Base-by-base conservation (phyloP, 2,113 vertebrate species). In the Paradisaea rubra region DNA sequence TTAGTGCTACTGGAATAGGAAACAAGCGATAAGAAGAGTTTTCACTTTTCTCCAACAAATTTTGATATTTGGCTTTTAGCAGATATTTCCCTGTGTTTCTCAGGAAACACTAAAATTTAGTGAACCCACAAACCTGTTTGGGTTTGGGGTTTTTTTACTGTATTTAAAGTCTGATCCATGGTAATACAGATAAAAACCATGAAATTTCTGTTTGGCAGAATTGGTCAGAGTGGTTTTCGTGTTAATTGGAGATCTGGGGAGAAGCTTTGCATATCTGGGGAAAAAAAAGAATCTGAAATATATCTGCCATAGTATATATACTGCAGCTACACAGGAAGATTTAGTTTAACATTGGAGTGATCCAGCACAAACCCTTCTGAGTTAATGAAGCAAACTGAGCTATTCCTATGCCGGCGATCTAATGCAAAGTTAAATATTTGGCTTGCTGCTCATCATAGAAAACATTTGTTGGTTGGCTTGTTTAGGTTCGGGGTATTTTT, bases 391-490 rank as follows among this genome's bases (percentile, higher is more conserved):
- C 14, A 81, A 93, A 69, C 9, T 7, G 8, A 79, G 16, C 8
- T 79, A 76, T n/a, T 71, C 64, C 15, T 81, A 17, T 42, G 66
- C 60, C 63, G 42, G 13, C 14, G 1, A 52, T 47, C 33, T 59
- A 60, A 71, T 22, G 33, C 6, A 47, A 69, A 83, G 20, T 70
- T 49, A 73, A 80, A 73, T 54, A 81, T 56, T 81, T 57, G 23
- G 2, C 44, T 81, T 91, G 7, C 7, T 59, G 28, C 24, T 66
- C 47, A 57, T 68, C 7, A 9, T 35, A 57, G 31, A 35, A 87
- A 61, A 73, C 0, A 0, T 22, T 59, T 33, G 22, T 22, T 28
- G 13, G 5, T 22, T 65, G 15, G 7, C 31, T 73, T 45, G 19
- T 28, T 41, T 70, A 13, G 17, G 21, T 53, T 64, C 20, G 21